phyloP scores from a whole-genome alignment of 1,140 invertebrate genomes.

The Lineus longissimus region DNA sequence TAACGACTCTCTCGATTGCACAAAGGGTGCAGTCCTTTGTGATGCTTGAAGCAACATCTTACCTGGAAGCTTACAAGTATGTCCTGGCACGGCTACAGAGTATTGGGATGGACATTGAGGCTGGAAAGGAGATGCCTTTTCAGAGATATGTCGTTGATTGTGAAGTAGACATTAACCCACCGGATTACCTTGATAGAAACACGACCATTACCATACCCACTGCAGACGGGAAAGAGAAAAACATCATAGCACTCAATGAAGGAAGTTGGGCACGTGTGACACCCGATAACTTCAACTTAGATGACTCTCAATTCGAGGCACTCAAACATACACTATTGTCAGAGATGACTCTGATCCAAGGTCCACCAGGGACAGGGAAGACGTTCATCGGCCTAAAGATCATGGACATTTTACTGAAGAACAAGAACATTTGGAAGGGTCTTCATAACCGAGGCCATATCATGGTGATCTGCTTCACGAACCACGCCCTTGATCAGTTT shows the following conservation, averaged over 20 bases:
- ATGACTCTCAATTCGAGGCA: slow-evolving; percentile 48
- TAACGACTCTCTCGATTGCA: not conserved
- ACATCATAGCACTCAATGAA: not conserved
- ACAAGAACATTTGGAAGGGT: not conserved
- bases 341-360: slow-evolving; percentile 65
- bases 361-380: slow-evolving; percentile 22
- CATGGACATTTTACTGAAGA: not conserved
- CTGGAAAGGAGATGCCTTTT: slow-evolving; percentile 23
- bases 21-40: slow-evolving; percentile 7
- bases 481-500: slow-evolving; percentile 81
- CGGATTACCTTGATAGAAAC: not conserved
- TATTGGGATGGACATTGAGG: slow-evolving; percentile 28
- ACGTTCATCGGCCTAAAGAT: slow-evolving; percentile 14
- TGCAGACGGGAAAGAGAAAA: not conserved
- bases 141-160: not conserved
- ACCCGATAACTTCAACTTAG: slow-evolving; percentile 23
- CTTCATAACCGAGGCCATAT: slow-evolving; percentile 45
- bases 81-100: slow-evolving; percentile 38
- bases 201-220: not conserved
- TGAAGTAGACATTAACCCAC: not conserved
- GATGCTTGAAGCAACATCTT: slow-evolving; percentile 50
- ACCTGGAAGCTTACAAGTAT: slow-evolving; percentile 52
- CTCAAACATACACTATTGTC: slow-evolving; percentile 43
- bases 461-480: slow-evolving; percentile 74
- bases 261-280: slow-evolving; percentile 9